Percentiles rank a stretch among this genome's conserved stretches.
These are phyloP conservation scores for Thymelicus sylvestris DNA, from an alignment of 2,888 invertebrate species.

Conservation along the genomic window DNA sequence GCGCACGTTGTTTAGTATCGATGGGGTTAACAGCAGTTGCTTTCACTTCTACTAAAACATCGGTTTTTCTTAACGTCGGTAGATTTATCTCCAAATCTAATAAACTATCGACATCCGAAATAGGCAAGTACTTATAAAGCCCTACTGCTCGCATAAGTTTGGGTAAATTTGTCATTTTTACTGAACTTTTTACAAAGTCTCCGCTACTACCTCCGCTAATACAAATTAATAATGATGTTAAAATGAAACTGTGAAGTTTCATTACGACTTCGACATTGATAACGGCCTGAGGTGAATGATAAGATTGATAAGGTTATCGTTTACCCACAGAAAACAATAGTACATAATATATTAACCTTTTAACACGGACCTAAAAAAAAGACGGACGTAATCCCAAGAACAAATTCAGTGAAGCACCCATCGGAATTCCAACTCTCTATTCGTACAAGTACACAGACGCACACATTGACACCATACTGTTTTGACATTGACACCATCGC, in stretches of 20 bases:
- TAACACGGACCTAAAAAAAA: no score
- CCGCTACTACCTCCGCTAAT: neutral
- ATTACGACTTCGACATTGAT: neutral
- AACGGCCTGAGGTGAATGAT: neutral
- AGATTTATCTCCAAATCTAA: slow-evolving; percentile 68
- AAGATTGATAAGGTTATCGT: slow-evolving; percentile 4
- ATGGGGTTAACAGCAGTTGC: slow-evolving; percentile 74
- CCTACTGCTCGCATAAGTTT: slow-evolving; percentile 75
- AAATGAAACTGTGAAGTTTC: slow-evolving; percentile 13
- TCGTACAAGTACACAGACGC: no score
- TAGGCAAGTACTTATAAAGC: slow-evolving; percentile 73
- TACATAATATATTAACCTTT: no score
- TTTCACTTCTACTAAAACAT: slow-evolving; percentile 71
- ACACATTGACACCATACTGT: no score
- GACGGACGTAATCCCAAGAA: no score
- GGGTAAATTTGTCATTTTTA: slow-evolving; percentile 55
- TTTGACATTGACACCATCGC: no score
- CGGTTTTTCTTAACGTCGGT: slow-evolving; percentile 58
- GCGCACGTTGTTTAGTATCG: slow-evolving; percentile 70
- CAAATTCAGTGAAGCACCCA: no score
- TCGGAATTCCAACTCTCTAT: no score
- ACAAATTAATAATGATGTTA: slow-evolving; percentile 5
- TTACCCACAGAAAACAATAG: neutral
- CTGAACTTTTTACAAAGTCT: neutral
- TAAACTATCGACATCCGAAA: slow-evolving; percentile 64